phyloP scores from a whole-genome alignment of 2,797 vertebrate species.

The Yasuhikotakia modesta region DNA sequence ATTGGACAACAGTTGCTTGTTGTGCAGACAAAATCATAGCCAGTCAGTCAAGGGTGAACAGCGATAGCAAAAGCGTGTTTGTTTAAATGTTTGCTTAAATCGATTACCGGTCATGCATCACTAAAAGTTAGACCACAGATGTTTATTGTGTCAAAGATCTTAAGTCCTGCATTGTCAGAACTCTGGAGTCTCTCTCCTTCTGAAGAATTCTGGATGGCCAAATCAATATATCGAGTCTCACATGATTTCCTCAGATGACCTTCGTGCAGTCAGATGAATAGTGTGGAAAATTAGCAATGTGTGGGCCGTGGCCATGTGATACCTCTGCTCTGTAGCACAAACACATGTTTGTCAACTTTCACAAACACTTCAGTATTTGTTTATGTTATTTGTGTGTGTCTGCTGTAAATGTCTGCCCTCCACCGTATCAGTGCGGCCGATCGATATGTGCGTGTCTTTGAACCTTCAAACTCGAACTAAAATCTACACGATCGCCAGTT shows the following conservation, averaged over 20 bases:
- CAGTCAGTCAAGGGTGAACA: background rate
- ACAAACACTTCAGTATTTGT: conserved; percentile 54
- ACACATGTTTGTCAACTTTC: conserved; percentile 57
- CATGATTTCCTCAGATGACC: conserved; percentile 67
- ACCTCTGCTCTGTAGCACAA: conserved; percentile 43
- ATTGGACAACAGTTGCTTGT: background rate
- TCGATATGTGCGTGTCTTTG: conserved; percentile 51
- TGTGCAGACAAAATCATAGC: background rate
- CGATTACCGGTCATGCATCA: background rate
- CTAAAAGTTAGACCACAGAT: conserved; percentile 10
- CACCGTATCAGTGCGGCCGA: conserved; percentile 55
- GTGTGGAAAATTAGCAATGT: conserved; percentile 44
- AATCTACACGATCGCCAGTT: conserved; percentile 53
- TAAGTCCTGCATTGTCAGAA: conserved; percentile 8
- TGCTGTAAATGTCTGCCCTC: conserved; percentile 32
- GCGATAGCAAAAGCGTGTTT: background rate
- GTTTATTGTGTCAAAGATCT: conserved; percentile 27
- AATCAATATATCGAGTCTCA: conserved; percentile 67
- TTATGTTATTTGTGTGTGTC: conserved; percentile 14
- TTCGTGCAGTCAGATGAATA: conserved; percentile 56
- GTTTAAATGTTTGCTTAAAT: background rate
- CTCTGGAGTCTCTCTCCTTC: conserved; percentile 34
- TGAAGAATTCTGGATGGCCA: conserved; percentile 58
- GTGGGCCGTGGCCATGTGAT: conserved; percentile 45
- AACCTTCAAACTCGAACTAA: conserved; percentile 57